These are phyloP conservation scores for Macaria liturata DNA, from an alignment of 2,888 invertebrate genomes.

Conservation along the genomic window DNA sequence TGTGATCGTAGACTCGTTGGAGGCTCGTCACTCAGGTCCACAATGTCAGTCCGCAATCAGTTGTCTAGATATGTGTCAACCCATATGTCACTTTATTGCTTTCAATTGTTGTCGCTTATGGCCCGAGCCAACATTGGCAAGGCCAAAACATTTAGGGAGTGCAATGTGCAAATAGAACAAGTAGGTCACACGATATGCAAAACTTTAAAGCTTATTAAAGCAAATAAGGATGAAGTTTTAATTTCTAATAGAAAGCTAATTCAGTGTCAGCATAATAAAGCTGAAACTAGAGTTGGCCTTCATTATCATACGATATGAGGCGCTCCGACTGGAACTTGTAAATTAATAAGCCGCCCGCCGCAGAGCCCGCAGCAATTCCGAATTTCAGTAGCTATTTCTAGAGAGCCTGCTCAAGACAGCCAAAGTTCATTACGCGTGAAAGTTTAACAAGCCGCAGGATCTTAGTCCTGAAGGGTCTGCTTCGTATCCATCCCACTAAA, in stretches of 20 bases:
- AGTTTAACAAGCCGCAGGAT: constrained; percentile 45
- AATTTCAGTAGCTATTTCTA: constrained; percentile 38
- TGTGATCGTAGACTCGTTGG: no score
- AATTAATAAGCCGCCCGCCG: constrained; percentile 46
- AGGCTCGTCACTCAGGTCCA: constrained; percentile 7
- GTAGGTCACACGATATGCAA: constrained; percentile 37
- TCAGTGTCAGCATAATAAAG: constrained; percentile 29
- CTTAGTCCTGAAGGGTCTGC: constrained; percentile 43
- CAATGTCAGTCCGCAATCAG: constrained; percentile 48
- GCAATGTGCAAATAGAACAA: constrained; percentile 55
- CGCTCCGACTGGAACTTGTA: constrained; percentile 56
- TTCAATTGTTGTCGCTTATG: constrained; percentile 71
- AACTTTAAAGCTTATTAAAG: neutral
- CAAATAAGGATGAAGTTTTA: no score
- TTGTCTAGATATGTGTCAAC: constrained; percentile 47
- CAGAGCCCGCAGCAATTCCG: constrained; percentile 39
- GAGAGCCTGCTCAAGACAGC: constrained; percentile 13
- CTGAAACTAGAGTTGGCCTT: constrained; percentile 52
- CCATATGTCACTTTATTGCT: constrained; percentile 63
- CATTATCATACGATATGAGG: constrained; percentile 71
- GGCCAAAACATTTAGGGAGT: constrained; percentile 64
- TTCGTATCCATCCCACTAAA: constrained; percentile 49
- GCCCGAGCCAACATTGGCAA: constrained; percentile 52
- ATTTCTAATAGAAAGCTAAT: no score
- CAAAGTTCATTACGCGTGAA: constrained; percentile 51